Evolutionary conservation across 2,113 vertebrate genomes (phyloP).

Genomic region (Nerophis ophidion): DNA sequence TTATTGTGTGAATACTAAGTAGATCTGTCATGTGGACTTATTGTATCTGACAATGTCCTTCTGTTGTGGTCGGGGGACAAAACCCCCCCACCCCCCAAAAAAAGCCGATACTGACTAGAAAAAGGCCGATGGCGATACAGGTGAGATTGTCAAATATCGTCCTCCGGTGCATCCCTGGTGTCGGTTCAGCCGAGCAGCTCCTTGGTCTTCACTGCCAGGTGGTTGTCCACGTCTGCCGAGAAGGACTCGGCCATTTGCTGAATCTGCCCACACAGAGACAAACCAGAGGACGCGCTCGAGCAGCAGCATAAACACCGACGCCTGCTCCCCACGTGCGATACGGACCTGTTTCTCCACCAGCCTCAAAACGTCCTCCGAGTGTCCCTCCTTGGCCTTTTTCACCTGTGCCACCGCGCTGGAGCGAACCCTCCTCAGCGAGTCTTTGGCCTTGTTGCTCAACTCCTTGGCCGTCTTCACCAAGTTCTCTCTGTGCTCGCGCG

Average conservation of each 20-base stretch:
- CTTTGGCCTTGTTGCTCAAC: slow-evolving; percentile 89
- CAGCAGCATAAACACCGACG: background rate
- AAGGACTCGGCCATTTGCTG: slow-evolving; percentile 85
- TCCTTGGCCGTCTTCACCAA: slow-evolving; percentile 87
- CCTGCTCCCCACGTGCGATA: too few relatives aligned
- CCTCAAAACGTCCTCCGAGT: slow-evolving; percentile 85
- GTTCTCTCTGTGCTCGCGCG: slow-evolving; percentile 88
- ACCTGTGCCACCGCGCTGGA: slow-evolving; percentile 73
- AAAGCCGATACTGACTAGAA: too few relatives aligned
- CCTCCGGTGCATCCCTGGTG: too few relatives aligned
- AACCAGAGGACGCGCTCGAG: too few relatives aligned
- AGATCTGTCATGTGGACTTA: too few relatives aligned
- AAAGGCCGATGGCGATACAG: too few relatives aligned
- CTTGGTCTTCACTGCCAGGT: slow-evolving; percentile 85
- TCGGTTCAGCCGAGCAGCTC: slow-evolving; percentile 77
- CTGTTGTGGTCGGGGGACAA: too few relatives aligned
- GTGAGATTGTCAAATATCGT: too few relatives aligned
- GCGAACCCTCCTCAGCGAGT: slow-evolving; percentile 81
- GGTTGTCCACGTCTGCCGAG: slow-evolving; percentile 80
- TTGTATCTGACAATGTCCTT: too few relatives aligned
- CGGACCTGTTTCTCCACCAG: slow-evolving; percentile 90
- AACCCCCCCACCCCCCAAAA: too few relatives aligned
- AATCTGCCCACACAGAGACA: slow-evolving; percentile 68
- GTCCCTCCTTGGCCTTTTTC: slow-evolving; percentile 81
- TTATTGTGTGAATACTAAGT: too few relatives aligned